Evolutionary conservation across 1,140 invertebrate genomes (phyloP), one percentile per base, ranked within the genome.

Genomic region (Panagrolaimus sp.): DNA sequence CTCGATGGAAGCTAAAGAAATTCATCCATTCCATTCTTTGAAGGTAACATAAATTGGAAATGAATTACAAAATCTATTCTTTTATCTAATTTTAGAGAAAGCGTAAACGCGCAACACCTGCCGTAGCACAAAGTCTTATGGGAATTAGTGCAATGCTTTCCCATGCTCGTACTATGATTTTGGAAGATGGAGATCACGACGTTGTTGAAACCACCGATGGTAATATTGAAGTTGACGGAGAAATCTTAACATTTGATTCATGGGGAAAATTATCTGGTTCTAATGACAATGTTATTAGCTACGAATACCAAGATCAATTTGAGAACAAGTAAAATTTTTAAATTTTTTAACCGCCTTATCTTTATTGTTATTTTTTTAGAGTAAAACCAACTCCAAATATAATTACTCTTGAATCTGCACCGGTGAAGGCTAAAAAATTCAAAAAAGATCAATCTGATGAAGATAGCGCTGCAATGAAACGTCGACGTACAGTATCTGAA

Each of bases 171-270:
- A 26, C 52, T 26, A n/a, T 58, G 8, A 28, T n/a, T 28, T 28
- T 58, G 5, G 21, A 21, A 24, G 28, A 58, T 58, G 52, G 52
- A n/a, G 52, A 58, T 12, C 52, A 58, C n/a, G 52, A 58, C 8
- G 28, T 58, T 6, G 52, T 58, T 28, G 52, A 58, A 21, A 58
- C 52, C 2, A n/a, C 21, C 5, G 14, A 21, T 28, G 52, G 52
- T 21, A 38, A 38, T 38, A 58, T 58, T 21, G 52, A 58, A 26
- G 52, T 58, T 28, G 52, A 28, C 5, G 52, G 52, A 21, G 52
- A 58, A 21, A 21, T 28, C 0, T 21, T 58, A 28, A 58, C 52
- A 0, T 58, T 58, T 28, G 52, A 58, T 26, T 58, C 52, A 21
- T 58, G 52, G 52, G 52, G 15, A 4, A 21, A 28, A 12, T n/a